Evolutionary conservation across 2,113 vertebrate species (phyloP).

Genomic region (Pogonocichla stellata): DNA sequence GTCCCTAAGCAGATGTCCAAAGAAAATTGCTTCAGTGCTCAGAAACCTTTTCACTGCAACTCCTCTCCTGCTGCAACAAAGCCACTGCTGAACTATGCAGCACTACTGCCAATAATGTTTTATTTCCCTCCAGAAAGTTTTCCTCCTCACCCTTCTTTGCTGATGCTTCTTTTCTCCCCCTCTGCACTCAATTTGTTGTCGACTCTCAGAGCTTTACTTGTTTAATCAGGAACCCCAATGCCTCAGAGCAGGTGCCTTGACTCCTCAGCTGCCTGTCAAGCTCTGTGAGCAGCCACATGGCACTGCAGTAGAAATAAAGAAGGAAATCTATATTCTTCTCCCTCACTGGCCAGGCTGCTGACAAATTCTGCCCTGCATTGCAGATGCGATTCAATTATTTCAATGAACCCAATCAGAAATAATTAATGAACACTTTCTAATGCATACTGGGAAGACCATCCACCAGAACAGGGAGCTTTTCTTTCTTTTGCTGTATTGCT

Average conservation of each 20-base stretch:
- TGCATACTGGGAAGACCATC: not conserved
- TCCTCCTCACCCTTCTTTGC: not conserved
- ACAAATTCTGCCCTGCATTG: constrained; percentile 37
- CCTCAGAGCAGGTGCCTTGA: not conserved
- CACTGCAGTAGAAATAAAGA: not conserved
- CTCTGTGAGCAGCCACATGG: not conserved
- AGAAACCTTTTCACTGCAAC: not conserved
- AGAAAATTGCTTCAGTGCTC: not conserved
- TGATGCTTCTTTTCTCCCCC: not conserved
- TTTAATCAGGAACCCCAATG: not conserved
- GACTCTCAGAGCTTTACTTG: not conserved
- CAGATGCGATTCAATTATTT: constrained; percentile 15
- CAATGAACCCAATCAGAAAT: constrained; percentile 26
- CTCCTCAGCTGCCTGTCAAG: not conserved
- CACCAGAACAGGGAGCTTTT: not conserved
- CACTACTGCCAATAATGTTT: not conserved
- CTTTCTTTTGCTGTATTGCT: not conserved
- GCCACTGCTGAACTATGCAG: not conserved
- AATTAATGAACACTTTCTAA: constrained; percentile 53
- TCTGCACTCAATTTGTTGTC: not conserved
- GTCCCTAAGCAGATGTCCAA: not conserved
- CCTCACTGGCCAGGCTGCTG: not conserved
- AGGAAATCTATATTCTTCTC: not conserved
- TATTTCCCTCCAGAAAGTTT: not conserved
- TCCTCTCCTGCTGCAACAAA: not conserved